Conservation (phyloP, 2,113 vertebrate species). For the Sprattus sprattus region DNA sequence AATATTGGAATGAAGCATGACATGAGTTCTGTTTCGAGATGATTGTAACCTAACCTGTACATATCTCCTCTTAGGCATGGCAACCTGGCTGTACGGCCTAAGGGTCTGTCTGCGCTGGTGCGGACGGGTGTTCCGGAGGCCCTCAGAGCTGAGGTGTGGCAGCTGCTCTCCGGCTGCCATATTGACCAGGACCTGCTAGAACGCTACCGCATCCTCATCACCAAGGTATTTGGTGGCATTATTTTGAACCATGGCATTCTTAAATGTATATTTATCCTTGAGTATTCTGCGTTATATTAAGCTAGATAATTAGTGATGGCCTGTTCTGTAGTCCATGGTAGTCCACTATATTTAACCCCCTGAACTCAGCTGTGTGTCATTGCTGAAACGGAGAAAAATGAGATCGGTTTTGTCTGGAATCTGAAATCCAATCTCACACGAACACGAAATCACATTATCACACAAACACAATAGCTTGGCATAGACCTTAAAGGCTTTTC, state of each 20-base stretch:
- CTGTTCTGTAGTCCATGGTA: background rate
- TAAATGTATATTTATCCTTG: background rate
- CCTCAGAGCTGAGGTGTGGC: conserved; percentile 95
- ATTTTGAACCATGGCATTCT: background rate
- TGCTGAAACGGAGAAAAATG: no score
- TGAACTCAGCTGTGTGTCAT: no score
- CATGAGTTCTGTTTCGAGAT: background rate
- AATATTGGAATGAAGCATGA: no score
- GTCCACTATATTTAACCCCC: no score
- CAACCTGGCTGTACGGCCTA: conserved; percentile 86
- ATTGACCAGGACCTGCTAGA: conserved; percentile 91
- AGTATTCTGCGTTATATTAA: background rate
- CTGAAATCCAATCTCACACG: no score
- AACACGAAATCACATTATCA: no score
- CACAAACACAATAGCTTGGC: no score
- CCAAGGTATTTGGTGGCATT: conserved; percentile 76
- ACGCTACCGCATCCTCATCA: conserved; percentile 91
- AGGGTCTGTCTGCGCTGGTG: conserved; percentile 84
- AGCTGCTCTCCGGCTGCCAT: conserved; percentile 91
- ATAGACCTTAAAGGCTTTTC: no score
- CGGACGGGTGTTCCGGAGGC: conserved; percentile 91
- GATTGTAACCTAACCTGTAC: background rate
- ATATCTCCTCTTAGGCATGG: conserved; percentile 78
- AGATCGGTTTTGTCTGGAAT: no score
- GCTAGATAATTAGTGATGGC: background rate